Percentiles rank a stretch among this genome's conserved stretches.
Evolutionary conservation across 2,888 invertebrate genomes (phyloP).

Genomic region (Helleia helle): DNA sequence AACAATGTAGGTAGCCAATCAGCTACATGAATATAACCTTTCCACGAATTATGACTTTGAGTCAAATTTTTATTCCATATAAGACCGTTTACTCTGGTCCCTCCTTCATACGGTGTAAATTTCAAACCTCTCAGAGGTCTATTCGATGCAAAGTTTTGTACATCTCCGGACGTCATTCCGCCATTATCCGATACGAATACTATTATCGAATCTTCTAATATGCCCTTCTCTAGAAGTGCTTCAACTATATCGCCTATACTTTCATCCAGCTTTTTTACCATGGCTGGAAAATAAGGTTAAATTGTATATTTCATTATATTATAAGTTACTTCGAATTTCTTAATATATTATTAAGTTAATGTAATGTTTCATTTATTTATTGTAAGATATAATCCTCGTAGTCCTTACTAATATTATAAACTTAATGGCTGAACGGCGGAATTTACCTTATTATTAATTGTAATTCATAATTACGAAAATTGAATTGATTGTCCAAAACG

Average conservation of each 20-base stretch:
- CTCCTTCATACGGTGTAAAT: slow-evolving; percentile 88
- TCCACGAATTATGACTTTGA: slow-evolving; percentile 52
- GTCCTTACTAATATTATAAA: too few species aligned
- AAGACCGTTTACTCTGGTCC: slow-evolving; percentile 80
- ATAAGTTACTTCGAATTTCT: too few species aligned
- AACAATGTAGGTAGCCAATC: slow-evolving; percentile 88
- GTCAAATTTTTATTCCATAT: slow-evolving; percentile 74
- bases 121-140: slow-evolving; percentile 86
- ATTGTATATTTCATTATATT: too few species aligned
- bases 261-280: slow-evolving; percentile 88
- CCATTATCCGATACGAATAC: slow-evolving; percentile 93
- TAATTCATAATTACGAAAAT: too few species aligned
- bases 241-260: slow-evolving; percentile 85
- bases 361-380: too few species aligned
- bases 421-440: too few species aligned
- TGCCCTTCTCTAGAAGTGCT: slow-evolving; percentile 76
- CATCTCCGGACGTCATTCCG: slow-evolving; percentile 81
- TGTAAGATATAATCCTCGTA: too few species aligned
- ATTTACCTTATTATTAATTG: too few species aligned
- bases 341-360: too few species aligned
- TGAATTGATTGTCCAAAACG: too few species aligned
- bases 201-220: slow-evolving; percentile 87
- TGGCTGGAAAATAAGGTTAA: slow-evolving; percentile 73
- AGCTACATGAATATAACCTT: slow-evolving; percentile 79
- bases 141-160: slow-evolving; percentile 84